Evolutionary conservation across 2,888 invertebrate species (phyloP).

Genomic region (Latrodectus elegans): DNA sequence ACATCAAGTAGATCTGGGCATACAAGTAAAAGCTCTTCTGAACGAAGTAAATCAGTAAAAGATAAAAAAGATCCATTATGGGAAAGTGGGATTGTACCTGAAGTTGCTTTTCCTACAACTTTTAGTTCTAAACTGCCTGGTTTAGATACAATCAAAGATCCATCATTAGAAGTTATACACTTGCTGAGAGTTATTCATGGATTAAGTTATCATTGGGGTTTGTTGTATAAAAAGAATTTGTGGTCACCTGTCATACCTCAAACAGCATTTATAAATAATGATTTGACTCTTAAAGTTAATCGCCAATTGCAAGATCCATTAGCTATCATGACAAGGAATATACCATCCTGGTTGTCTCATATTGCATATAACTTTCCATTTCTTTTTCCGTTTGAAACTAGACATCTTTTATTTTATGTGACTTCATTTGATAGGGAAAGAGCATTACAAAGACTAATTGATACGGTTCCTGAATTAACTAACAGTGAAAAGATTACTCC

Average conservation of each 20-base stretch:
- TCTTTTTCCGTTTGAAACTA: conserved; percentile 96
- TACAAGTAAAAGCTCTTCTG: conserved; percentile 75
- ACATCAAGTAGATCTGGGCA: conserved; percentile 38
- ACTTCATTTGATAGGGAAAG: conserved; percentile 98
- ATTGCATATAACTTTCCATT: conserved; percentile 93
- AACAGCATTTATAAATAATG: conserved; percentile 90
- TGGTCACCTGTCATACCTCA: conserved; percentile 71
- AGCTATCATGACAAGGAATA: conserved; percentile 97
- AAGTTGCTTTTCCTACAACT: conserved; percentile 83
- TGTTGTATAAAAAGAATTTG: conserved; percentile 80
- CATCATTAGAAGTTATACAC: conserved; percentile 91
- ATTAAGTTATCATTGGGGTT: conserved; percentile 92
- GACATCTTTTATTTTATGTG: conserved; percentile 96
- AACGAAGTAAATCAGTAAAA: conserved; percentile 81
- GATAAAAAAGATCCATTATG: conserved; percentile 84
- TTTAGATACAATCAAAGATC: conserved; percentile 88
- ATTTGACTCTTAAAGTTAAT: conserved; percentile 96
- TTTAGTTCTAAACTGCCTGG: conserved; percentile 84
- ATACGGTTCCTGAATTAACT: conserved; percentile 90
- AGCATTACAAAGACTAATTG: conserved; percentile 94
- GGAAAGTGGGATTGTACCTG: conserved; percentile 88
- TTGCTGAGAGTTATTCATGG: conserved; percentile 92
- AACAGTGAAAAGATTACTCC: conserved; percentile 82
- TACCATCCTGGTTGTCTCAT: conserved; percentile 95
- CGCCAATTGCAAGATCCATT: conserved; percentile 97